Percentiles rank a stretch among this genome's conserved stretches.
Conservation (phyloP, 1,140 invertebrate species). For the Drosophila serrata region DNA sequence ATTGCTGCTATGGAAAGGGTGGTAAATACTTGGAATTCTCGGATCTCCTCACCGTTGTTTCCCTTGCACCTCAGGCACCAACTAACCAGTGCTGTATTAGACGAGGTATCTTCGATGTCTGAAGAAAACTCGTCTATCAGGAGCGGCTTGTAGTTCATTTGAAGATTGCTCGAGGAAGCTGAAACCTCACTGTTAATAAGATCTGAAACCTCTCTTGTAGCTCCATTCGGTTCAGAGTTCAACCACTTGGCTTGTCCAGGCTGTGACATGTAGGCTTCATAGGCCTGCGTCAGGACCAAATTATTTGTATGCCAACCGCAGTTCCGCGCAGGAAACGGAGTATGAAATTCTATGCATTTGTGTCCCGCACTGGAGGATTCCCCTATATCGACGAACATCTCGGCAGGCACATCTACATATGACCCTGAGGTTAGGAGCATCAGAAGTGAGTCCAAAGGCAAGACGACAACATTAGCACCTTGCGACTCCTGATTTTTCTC, state of each 20-base stretch:
- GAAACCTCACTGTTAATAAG: neutral
- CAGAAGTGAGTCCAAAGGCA: conserved; percentile 70
- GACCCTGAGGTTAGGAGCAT: conserved; percentile 58
- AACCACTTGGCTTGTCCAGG: conserved; percentile 47
- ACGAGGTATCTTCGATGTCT: neutral
- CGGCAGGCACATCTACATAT: conserved; percentile 64
- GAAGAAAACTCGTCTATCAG: conserved; percentile 17
- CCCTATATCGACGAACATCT: conserved; percentile 57
- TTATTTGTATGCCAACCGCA: conserved; percentile 74
- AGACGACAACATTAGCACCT: conserved; percentile 33
- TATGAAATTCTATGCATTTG: conserved; percentile 59
- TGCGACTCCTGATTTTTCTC: conserved; percentile 8
- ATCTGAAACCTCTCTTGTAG: neutral
- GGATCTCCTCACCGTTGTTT: neutral
- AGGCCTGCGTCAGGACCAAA: conserved; percentile 43
- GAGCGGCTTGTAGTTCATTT: conserved; percentile 32
- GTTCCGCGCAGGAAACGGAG: conserved; percentile 57
- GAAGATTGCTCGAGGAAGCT: conserved; percentile 3
- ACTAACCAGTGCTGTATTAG: conserved; percentile 52
- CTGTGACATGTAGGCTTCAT: conserved; percentile 34
- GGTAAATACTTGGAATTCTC: conserved; percentile 46
- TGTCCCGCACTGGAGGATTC: conserved; percentile 5
- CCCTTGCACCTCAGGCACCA: conserved; percentile 38
- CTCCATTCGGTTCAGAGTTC: conserved; percentile 8
- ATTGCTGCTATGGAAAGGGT: conserved; percentile 48